phyloP scores from a whole-genome alignment of 2,888 invertebrate species.

The Clepsis dumicolana region DNA sequence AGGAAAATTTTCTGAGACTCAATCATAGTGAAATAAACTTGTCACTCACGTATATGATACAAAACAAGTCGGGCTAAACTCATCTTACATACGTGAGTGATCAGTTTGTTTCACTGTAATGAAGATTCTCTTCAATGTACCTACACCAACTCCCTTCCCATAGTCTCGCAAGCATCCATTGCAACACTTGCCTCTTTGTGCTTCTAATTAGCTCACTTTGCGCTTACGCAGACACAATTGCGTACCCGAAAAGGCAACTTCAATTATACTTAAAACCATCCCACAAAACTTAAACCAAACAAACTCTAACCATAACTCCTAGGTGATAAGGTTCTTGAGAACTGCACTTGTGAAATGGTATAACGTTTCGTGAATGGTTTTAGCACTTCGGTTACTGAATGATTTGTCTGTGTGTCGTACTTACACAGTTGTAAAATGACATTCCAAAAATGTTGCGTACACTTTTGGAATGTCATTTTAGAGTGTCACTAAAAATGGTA shows the following conservation, averaged over 20 bases:
- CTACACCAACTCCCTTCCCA: not conserved
- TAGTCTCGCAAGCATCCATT: conserved; percentile 28
- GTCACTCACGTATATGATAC: too few relatives aligned
- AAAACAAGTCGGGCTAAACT: too few relatives aligned
- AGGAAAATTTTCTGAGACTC: too few relatives aligned
- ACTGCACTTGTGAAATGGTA: not conserved
- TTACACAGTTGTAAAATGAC: not conserved
- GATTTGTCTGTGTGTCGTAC: conserved; percentile 5
- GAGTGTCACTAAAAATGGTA: not conserved
- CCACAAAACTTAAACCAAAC: not conserved
- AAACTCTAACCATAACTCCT: not conserved
- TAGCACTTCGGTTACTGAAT: conserved; percentile 35
- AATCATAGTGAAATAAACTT: too few relatives aligned
- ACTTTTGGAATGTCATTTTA: too few relatives aligned
- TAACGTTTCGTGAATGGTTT: conserved; percentile 9
- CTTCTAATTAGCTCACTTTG: conserved; percentile 40
- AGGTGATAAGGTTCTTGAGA: not conserved
- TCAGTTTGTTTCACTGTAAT: too few relatives aligned
- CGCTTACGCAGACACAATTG: conserved; percentile 28
- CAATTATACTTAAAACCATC: conserved; percentile 25
- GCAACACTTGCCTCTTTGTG: conserved; percentile 41
- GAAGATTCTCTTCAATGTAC: not conserved
- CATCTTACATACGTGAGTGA: too few relatives aligned
- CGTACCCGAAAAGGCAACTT: conserved; percentile 37
- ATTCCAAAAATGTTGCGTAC: not conserved